Conservation (phyloP, 2,797 vertebrate species). For the Austrolebias charrua region DNA sequence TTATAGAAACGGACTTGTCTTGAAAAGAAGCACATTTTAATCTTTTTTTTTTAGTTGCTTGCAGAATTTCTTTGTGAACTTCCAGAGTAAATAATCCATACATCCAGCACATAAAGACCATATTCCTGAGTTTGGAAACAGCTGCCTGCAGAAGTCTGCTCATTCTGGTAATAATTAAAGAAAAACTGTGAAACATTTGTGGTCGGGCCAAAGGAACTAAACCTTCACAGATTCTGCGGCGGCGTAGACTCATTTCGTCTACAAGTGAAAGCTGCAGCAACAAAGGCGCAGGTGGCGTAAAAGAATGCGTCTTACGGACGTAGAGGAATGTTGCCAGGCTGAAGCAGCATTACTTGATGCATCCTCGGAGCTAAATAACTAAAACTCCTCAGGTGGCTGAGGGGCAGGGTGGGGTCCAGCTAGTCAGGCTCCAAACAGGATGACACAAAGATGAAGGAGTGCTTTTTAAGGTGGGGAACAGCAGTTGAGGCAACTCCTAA, state of each 20-base stretch:
- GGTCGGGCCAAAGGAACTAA: conserved; percentile 17
- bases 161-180: conserved; percentile 34
- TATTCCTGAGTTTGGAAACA: neutral
- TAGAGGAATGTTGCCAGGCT: conserved; percentile 57
- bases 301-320: conserved; percentile 16
- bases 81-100: too few relatives aligned
- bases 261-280: conserved; percentile 3
- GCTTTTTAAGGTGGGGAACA: conserved; percentile 7
- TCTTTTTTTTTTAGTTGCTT: too few relatives aligned
- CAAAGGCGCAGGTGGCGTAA: neutral
- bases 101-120: too few relatives aligned
- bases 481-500: neutral
- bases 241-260: neutral
- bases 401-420: conserved; percentile 43
- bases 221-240: neutral
- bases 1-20: too few relatives aligned
- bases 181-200: conserved; percentile 37
- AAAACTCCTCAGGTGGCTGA: conserved; percentile 33
- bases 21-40: too few relatives aligned
- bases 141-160: conserved; percentile 3
- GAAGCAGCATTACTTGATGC: conserved; percentile 54
- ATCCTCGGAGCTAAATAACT: conserved; percentile 44
- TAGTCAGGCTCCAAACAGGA: conserved; percentile 35
- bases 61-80: too few relatives aligned
- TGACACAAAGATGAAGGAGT: conserved; percentile 28